Base-by-base conservation (phyloP, 2,888 invertebrate species). In the Cepaea hortensis region DNA sequence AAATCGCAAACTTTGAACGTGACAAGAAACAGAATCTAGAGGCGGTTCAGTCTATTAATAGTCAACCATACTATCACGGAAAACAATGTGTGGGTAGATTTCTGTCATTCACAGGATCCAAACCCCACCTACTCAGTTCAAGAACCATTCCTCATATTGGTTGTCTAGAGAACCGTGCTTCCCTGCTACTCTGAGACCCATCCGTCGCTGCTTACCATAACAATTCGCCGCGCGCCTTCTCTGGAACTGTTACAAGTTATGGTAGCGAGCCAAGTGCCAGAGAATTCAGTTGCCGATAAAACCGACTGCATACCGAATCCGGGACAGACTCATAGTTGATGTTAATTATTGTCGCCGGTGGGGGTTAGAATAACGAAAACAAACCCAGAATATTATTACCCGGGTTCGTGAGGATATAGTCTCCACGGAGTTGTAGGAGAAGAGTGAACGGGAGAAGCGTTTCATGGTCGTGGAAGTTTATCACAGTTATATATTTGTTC, bases 271-370 rank as follows among this genome's bases (percentile, higher is more conserved):
- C 77, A 35, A 68, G 15, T 50, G 5, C 48, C 76, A 20, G 46
- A n/a, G 1, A 50, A 50, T 48, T 50, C 75, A 50, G 50, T 76
- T 6, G 18, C 50, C 79, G 77, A 23, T 50, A 70, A 79, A 20
- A 79, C 68, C 35, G 35, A 35, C 35, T 35, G 35, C 35, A 46
- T 18, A 50, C 77, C 68, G 70, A 55, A 68, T n/a, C 77, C 55
- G 18, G 77, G 62, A 61, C 13, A 68, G 46, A 76, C 76, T 20
- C 18, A 62, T n/a, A 48, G 68, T 65, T 68, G 84, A 77, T 76
- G 85, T 70, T 85, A 79, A 85, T 85, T 50, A 80, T 70, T 77
- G 55, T 79, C 48, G 73, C 82, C 72, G 23, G 72, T 23, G 82
- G 61, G 61, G 73, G 55, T n/a, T 55, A 61, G 48, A 82, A 72